Base-by-base conservation (phyloP, 2,888 invertebrate genomes). In the Serripes groenlandicus region DNA sequence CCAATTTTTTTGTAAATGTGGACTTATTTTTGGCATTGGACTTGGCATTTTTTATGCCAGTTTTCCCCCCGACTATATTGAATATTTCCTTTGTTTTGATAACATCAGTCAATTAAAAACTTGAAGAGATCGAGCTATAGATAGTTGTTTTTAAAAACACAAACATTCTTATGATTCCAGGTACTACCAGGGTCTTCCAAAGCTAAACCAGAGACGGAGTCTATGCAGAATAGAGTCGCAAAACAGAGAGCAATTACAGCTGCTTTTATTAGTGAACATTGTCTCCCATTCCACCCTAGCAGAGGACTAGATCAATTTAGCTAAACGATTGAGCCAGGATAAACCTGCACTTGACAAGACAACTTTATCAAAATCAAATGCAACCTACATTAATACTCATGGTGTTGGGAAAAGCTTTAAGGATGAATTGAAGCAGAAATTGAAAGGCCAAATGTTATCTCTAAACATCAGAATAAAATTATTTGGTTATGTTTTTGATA, bases 311-410 rank as follows among this genome's bases (percentile, higher is more conserved):
- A n/a, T 78, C 21, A 34, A 69, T 30, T 32, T 78, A 18, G 78
- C 73, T 15, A 68, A 74, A 49, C 26, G 78, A 15, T 49, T 74
- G 18, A 23, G 30, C 0, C 37, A 78, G 30, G 78, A 78, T 28
- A 78, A 78, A 28, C 28, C 32, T 35, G 78, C 74, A 5, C 60
- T 78, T 7, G 78, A 74, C 4, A 78, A 74, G 32, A 72, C 58
- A 0, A 66, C 68, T 26, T 9, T 78, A 11, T 78, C 78, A 26
- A 37, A 4, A 18, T 35, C 54, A 21, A 78, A 74, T 74, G 60
- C 68, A 9, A 74, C 78, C 5, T 78, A 78, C 28, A 74, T 78
- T 2, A 78, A 42, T n/a, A 69, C 78, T 26, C 78, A 78, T 69
- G 78, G 78, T 1, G 26, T 78, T 5, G 78, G 58, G 4, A 74